Conservation (phyloP, 2,888 invertebrate species). For the Meiosimyza platycephala region DNA sequence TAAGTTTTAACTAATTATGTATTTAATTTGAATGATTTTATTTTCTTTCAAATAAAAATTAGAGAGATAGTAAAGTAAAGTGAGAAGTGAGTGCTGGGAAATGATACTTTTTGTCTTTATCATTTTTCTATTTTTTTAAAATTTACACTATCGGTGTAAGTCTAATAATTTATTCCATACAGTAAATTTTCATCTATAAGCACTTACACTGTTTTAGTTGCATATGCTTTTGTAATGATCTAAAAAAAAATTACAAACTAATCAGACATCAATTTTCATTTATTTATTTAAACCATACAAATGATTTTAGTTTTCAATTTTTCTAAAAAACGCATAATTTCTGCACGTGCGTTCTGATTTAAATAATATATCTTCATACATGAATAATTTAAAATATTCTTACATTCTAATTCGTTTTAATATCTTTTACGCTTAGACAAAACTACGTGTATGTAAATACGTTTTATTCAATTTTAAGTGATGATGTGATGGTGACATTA, state of each 20-base stretch:
- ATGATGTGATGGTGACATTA: conserved; percentile 17
- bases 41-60: conserved; percentile 11
- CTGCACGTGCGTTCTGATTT: conserved; percentile 2
- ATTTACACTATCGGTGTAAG: not conserved
- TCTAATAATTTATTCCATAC: too few relatives aligned
- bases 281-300: conserved; percentile 13
- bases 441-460: conserved; percentile 9
- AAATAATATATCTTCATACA: conserved; percentile 13
- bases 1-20: conserved; percentile 16
- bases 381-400: conserved; percentile 20
- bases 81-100: conserved; percentile 4
- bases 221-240: too few relatives aligned
- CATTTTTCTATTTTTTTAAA: not conserved
- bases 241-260: conserved; percentile 50
- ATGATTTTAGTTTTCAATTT: conserved; percentile 22
- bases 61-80: conserved; percentile 15
- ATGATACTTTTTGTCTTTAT: not conserved
- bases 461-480: conserved; percentile 11
- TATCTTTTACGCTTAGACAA: conserved; percentile 29
- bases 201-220: too few relatives aligned
- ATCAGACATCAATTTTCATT: conserved; percentile 54
- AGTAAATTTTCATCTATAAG: too few relatives aligned
- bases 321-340: conserved; percentile 18
- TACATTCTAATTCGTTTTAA: conserved; percentile 28
- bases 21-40: conserved; percentile 18